Percentiles rank a stretch among this genome's conserved stretches.
These are phyloP conservation scores for Daubentonia madagascariensis DNA, from an alignment of 2,113 vertebrate species.

Conservation along the genomic window DNA sequence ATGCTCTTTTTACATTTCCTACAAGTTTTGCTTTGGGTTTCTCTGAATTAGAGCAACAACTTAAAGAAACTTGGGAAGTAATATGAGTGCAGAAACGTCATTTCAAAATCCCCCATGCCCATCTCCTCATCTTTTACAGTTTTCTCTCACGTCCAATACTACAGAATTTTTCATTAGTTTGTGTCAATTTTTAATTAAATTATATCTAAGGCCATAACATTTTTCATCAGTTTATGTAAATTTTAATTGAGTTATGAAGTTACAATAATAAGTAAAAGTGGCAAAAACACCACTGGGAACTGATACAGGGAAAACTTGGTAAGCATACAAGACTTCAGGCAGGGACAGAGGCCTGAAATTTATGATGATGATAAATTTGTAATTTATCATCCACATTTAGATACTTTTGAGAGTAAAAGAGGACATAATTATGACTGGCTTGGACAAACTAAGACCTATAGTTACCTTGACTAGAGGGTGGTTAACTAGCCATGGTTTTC, in stretches of 20 bases:
- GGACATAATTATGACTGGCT: not conserved
- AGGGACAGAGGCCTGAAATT: too few species aligned
- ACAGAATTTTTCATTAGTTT: not conserved
- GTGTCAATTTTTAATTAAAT: not conserved
- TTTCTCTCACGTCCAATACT: not conserved
- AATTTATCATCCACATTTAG: not conserved
- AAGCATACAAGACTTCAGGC: not conserved
- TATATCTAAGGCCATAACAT: not conserved
- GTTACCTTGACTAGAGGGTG: not conserved
- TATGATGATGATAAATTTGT: not conserved
- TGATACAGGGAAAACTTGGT: not conserved
- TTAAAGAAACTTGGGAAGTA: not conserved
- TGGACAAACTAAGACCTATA: not conserved
- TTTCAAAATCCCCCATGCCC: not conserved
- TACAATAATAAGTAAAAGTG: not conserved
- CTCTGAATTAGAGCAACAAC: not conserved
- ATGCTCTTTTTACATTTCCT: not conserved
- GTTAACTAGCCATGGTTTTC: not conserved
- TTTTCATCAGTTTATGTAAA: not conserved
- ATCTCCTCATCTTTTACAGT: not conserved
- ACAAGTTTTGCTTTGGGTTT: not conserved
- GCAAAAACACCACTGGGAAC: not conserved
- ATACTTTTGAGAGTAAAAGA: not conserved
- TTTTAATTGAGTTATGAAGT: not conserved
- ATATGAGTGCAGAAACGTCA: not conserved